Conservation (phyloP, 2,888 invertebrate species). For the Eulithis testata region DNA sequence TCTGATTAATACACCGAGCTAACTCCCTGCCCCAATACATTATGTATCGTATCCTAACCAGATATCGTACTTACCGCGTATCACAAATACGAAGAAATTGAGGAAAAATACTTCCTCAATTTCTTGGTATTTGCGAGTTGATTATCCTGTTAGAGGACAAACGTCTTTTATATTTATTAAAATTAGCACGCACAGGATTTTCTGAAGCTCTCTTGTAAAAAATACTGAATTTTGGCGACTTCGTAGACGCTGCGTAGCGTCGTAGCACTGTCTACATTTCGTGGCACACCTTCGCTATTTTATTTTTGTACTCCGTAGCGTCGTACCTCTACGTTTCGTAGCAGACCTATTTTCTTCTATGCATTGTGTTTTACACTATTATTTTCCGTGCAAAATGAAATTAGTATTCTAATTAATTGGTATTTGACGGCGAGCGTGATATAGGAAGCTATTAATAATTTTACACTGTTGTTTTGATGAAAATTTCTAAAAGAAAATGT, state of each 20-base stretch:
- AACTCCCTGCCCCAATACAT: constrained; percentile 6
- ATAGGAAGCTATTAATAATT: background rate
- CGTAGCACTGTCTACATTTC: constrained; percentile 6
- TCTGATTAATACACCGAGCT: constrained; percentile 21
- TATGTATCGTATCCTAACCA: constrained; percentile 9
- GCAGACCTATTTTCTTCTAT: constrained; percentile 2
- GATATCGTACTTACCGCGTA: background rate
- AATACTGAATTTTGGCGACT: background rate
- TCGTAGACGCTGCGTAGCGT: constrained; percentile 5
- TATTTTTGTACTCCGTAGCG: background rate
- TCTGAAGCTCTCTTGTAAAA: background rate
- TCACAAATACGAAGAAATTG: background rate
- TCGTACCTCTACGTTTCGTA: constrained; percentile 13
- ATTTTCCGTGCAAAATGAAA: background rate
- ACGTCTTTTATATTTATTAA: background rate
- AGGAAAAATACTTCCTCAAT: background rate
- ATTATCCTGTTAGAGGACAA: background rate
- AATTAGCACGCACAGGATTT: background rate
- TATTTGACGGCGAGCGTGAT: background rate
- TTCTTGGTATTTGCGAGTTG: background rate
- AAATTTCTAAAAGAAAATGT: background rate
- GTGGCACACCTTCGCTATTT: constrained; percentile 1
- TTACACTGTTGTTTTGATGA: background rate
- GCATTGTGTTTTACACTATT: background rate
- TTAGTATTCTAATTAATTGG: background rate